Evolutionary conservation across 2,888 invertebrate genomes (phyloP), one percentile per base, ranked within the genome.

Genomic region (Hetaerina titia): DNA sequence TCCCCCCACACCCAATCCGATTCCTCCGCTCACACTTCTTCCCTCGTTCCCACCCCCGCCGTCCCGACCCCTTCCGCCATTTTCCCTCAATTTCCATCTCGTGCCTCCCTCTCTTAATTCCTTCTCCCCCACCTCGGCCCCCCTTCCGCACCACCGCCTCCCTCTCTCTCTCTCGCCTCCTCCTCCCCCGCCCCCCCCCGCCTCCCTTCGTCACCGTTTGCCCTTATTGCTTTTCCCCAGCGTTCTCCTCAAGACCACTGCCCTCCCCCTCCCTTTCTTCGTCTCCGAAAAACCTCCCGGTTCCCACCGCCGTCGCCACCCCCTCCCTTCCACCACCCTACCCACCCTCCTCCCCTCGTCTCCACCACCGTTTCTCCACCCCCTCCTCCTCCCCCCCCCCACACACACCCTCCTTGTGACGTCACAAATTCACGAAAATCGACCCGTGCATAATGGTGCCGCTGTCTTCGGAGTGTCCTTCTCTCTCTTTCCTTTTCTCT

Each of bases 371-470:
- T 88, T 88, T 56, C 45, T 45, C 45, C 17, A 13, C 45, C 74
- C 25, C 9, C 25, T n/a, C 31, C 4, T 58, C 57, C 8, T 17
- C 90, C 63, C 90, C 63, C 15, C 89, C 89, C 22, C 45, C n/a
- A 6, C 13, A 57, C 58, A 19, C 90, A 6, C 15, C 90, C 90
- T 4, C 22, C 25, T 13, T 58, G 69, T 92, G 92, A 92, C 92
- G 92, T 92, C 92, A 92, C 92, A 56, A 69, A 92, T 92, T 92
- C 92, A 92, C 92, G 92, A 92, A 92, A 92, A 92, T 92, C 92
- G 92, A 92, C 92, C 92, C 64, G 92, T 92, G 92, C 69, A 92
- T 92, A 92, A 92, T 92, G 92, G 92, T 92, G 92, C 92, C 92
- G 92, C 92, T 92, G 63, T 69, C 89, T 89, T 89, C 89, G 57